Conservation (phyloP, 2,797 vertebrate genomes). For the Alfaro cultratus region DNA sequence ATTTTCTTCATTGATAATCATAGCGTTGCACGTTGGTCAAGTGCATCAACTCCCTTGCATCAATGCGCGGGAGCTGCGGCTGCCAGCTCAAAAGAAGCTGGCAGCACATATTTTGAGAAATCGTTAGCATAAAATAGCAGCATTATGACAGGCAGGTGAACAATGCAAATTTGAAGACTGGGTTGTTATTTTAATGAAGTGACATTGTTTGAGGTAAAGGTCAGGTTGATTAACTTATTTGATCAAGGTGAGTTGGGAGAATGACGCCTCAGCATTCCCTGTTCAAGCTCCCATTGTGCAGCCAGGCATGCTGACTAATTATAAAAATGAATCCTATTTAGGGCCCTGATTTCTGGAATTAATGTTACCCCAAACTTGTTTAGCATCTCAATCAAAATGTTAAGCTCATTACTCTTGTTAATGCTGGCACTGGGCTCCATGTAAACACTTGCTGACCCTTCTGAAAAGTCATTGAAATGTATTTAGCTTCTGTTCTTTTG, state of each 20-base stretch:
- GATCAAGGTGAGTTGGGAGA: slow-evolving; percentile 38
- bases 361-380: slow-evolving; percentile 38
- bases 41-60: neutral
- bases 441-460: slow-evolving; percentile 30
- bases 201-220: slow-evolving; percentile 41
- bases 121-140: slow-evolving; percentile 18
- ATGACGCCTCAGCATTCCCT: slow-evolving; percentile 20
- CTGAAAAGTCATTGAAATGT: slow-evolving; percentile 19
- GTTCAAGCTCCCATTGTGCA: slow-evolving; percentile 29
- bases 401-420: slow-evolving; percentile 42
- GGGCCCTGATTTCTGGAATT: slow-evolving; percentile 29
- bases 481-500: slow-evolving; percentile 7
- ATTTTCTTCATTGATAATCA: neutral
- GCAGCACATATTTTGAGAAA: slow-evolving; percentile 12
- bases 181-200: slow-evolving; percentile 35
- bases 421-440: slow-evolving; percentile 12
- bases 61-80: neutral
- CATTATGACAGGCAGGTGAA: slow-evolving; percentile 21
- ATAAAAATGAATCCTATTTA: slow-evolving; percentile 44
- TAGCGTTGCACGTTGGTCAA: neutral
- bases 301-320: slow-evolving; percentile 46
- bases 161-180: slow-evolving; percentile 13
- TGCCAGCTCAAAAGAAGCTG: neutral
- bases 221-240: slow-evolving; percentile 48
- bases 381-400: slow-evolving; percentile 49